phyloP scores from a whole-genome alignment of 2,888 invertebrate genomes.

The Chrysodeixis includens region DNA sequence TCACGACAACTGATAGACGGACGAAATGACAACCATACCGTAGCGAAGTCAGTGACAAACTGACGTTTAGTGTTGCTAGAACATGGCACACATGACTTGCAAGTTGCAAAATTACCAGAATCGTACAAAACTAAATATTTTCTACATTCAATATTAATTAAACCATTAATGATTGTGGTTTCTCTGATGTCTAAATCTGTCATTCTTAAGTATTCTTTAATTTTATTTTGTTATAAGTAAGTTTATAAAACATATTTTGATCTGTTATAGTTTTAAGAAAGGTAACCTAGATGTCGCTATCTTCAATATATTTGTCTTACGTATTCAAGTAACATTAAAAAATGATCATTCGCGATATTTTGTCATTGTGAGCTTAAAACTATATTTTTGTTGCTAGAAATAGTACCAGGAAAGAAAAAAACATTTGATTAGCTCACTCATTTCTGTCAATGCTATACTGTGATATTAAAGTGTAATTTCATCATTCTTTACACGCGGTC shows the following conservation, averaged over 20 bases:
- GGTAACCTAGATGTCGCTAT: constrained; percentile 46
- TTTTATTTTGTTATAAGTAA: neutral
- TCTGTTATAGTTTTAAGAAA: constrained; percentile 8
- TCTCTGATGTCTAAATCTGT: neutral
- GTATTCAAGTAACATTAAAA: neutral
- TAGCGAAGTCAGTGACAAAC: constrained; percentile 88
- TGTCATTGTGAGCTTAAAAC: neutral
- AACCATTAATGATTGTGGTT: neutral
- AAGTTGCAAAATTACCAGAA: constrained; percentile 15
- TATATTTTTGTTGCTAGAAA: neutral
- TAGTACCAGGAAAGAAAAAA: neutral
- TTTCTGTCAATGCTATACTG: constrained; percentile 18
- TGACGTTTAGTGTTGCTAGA: constrained; percentile 75
- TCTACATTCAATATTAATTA: neutral
- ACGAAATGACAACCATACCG: constrained; percentile 87
- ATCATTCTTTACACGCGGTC: constrained; percentile 59
- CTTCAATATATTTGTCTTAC: neutral
- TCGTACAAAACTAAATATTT: neutral
- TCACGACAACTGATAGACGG: constrained; percentile 82
- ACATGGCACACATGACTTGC: constrained; percentile 29
- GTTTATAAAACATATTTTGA: constrained; percentile 26
- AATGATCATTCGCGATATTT: too few relatives aligned
- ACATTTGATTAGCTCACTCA: constrained; percentile 7
- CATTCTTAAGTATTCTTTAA: neutral
- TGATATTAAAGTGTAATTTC: constrained; percentile 60